Conservation (phyloP, 2,888 invertebrate species). For the Ormyrus rosae region DNA sequence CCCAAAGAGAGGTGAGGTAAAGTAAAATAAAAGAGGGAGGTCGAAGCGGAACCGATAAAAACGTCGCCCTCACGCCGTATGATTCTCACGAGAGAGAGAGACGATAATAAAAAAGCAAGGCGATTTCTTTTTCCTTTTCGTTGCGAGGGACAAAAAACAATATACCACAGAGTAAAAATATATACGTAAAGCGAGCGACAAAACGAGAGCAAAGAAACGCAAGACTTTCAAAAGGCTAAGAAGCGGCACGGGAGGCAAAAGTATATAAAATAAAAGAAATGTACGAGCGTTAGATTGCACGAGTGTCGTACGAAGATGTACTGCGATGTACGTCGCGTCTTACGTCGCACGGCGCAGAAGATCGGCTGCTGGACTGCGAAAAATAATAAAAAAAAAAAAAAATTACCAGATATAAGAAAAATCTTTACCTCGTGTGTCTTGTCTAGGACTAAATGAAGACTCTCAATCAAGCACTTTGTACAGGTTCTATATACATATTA, state of each 20-base stretch:
- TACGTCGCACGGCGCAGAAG: not conserved
- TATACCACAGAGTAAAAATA: slow-evolving; percentile 1
- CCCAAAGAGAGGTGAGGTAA: slow-evolving; percentile 1
- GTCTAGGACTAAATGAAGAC: slow-evolving; percentile 70
- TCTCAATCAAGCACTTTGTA: slow-evolving; percentile 74
- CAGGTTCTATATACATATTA: slow-evolving; percentile 69
- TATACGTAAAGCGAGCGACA: slow-evolving; percentile 46
- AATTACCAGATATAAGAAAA: slow-evolving; percentile 52
- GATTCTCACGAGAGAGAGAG: not conserved
- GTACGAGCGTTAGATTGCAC: slow-evolving; percentile 16
- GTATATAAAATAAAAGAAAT: slow-evolving; percentile 24
- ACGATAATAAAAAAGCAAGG: not conserved
- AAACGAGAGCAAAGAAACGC: slow-evolving; percentile 35
- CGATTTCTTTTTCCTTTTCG: not conserved
- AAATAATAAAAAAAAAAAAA: slow-evolving; percentile 4
- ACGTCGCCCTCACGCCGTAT: not conserved
- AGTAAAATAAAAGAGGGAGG: slow-evolving; percentile 1
- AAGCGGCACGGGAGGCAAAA: slow-evolving; percentile 20
- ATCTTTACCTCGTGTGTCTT: slow-evolving; percentile 74
- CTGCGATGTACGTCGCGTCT: not conserved
- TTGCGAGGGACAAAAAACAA: slow-evolving; percentile 11
- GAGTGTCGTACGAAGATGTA: not conserved
- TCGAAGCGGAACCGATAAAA: slow-evolving; percentile 15
- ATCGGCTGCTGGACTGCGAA: slow-evolving; percentile 36
- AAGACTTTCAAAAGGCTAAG: slow-evolving; percentile 24